These are phyloP conservation scores for Hirundo rustica DNA, from an alignment of 2,797 vertebrate genomes.

Conservation along the genomic window DNA sequence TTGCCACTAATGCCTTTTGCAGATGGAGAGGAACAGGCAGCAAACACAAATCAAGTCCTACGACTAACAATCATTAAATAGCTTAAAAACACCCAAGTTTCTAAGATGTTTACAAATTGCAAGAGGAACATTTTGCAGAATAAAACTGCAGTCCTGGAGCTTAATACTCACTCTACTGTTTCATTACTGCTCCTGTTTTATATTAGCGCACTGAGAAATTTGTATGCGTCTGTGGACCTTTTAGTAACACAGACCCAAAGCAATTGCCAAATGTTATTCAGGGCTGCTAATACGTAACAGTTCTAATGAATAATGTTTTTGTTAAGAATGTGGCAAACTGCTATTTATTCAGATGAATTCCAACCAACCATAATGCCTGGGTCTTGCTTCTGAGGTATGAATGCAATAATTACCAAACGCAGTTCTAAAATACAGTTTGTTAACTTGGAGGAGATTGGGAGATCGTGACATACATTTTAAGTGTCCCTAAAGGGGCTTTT, in stretches of 20 bases:
- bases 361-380: slow-evolving; percentile 52
- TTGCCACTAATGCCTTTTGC: neutral
- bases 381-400: slow-evolving; percentile 55
- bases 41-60: slow-evolving; percentile 25
- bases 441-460: slow-evolving; percentile 46
- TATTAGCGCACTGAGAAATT: slow-evolving; percentile 40
- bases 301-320: slow-evolving; percentile 67
- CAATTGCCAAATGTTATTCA: slow-evolving; percentile 64
- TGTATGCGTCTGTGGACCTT: slow-evolving; percentile 34
- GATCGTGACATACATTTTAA: slow-evolving; percentile 31
- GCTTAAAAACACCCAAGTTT: slow-evolving; percentile 17
- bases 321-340: slow-evolving; percentile 64
- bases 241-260: slow-evolving; percentile 50
- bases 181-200: slow-evolving; percentile 56
- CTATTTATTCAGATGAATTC: slow-evolving; percentile 65
- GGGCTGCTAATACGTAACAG: slow-evolving; percentile 50
- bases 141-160: slow-evolving; percentile 56
- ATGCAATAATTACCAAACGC: slow-evolving; percentile 61
- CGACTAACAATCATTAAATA: neutral
- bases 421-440: slow-evolving; percentile 49
- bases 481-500: neutral
- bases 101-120: slow-evolving; percentile 54
- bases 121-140: slow-evolving; percentile 44
- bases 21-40: neutral
- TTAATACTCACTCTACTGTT: slow-evolving; percentile 42